phyloP scores from a whole-genome alignment of 2,888 invertebrate species.

The Automeris io region DNA sequence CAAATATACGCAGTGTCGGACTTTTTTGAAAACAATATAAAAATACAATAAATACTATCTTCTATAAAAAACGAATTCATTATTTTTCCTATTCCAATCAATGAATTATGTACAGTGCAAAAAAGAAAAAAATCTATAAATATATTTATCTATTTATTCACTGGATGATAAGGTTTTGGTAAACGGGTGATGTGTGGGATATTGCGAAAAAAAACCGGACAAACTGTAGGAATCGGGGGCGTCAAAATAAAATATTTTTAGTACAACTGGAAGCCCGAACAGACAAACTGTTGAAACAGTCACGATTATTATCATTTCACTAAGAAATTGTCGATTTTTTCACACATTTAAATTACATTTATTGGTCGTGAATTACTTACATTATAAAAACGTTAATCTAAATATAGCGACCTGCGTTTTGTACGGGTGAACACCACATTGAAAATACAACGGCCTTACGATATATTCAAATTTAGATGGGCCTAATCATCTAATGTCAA shows the following conservation, averaged over 20 bases:
- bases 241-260: constrained; percentile 53
- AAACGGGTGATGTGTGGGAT: not conserved
- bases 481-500: not conserved
- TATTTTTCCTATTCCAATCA: constrained; percentile 28
- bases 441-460: not conserved
- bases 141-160: constrained; percentile 33
- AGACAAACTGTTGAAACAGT: constrained; percentile 71
- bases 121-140: constrained; percentile 36
- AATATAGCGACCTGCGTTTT: constrained; percentile 43
- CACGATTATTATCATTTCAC: constrained; percentile 68
- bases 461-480: not conserved
- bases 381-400: constrained; percentile 54
- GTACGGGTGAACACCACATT: constrained; percentile 36
- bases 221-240: constrained; percentile 24
- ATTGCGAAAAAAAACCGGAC: not conserved
- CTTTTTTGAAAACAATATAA: constrained; percentile 17
- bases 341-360: constrained; percentile 70
- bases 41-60: constrained; percentile 57
- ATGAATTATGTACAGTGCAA: constrained; percentile 59
- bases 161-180: constrained; percentile 29
- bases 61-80: constrained; percentile 47
- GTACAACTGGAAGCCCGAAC: constrained; percentile 74
- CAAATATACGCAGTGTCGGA: not conserved
- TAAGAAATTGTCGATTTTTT: constrained; percentile 65
- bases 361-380: constrained; percentile 68